A percentile compares a stretch with the other conserved stretches of the same genome.
These are phyloP conservation scores for Hypomesus transpacificus DNA, from an alignment of 2,113 vertebrate genomes.

Conservation along the genomic window DNA sequence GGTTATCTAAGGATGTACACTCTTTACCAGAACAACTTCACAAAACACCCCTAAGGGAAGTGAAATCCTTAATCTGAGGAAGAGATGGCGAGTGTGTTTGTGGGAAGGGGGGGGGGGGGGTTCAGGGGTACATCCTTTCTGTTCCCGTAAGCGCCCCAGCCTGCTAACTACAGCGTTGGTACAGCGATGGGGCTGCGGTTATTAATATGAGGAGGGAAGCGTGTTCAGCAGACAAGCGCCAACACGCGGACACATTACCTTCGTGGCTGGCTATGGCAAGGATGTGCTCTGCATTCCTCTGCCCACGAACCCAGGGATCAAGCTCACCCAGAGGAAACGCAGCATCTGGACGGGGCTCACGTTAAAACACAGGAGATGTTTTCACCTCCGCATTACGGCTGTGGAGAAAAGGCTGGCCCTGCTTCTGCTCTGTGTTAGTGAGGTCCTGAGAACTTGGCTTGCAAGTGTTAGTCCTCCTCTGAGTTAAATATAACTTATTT, in stretches of 20 bases:
- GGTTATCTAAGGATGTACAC: background rate
- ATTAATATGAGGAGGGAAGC: conserved; percentile 72
- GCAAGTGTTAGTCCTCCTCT: too few relatives aligned
- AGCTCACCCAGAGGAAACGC: conserved; percentile 39
- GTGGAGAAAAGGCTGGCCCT: too few relatives aligned
- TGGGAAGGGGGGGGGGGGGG: conserved; percentile 10
- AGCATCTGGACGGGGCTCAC: conserved; percentile 11
- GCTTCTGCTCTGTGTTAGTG: too few relatives aligned
- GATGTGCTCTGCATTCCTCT: conserved; percentile 74
- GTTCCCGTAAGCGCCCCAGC: conserved; percentile 59
- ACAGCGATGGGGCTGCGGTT: conserved; percentile 65
- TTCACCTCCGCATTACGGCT: too few relatives aligned
- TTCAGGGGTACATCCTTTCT: conserved; percentile 52
- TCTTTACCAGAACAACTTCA: background rate
- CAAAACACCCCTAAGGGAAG: too few relatives aligned
- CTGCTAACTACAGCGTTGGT: conserved; percentile 56
- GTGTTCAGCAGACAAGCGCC: conserved; percentile 68
- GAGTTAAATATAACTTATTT: too few relatives aligned
- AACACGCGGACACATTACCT: conserved; percentile 75
- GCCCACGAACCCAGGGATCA: conserved; percentile 60
- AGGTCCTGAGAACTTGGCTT: too few relatives aligned
- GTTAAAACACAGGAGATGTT: background rate
- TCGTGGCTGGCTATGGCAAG: conserved; percentile 73
- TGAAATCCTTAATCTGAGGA: background rate
- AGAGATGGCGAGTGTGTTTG: background rate